Percentiles rank a stretch among this genome's conserved stretches.
These are phyloP conservation scores for Arctia plantaginis DNA, from an alignment of 2,888 invertebrate genomes.

Conservation along the genomic window DNA sequence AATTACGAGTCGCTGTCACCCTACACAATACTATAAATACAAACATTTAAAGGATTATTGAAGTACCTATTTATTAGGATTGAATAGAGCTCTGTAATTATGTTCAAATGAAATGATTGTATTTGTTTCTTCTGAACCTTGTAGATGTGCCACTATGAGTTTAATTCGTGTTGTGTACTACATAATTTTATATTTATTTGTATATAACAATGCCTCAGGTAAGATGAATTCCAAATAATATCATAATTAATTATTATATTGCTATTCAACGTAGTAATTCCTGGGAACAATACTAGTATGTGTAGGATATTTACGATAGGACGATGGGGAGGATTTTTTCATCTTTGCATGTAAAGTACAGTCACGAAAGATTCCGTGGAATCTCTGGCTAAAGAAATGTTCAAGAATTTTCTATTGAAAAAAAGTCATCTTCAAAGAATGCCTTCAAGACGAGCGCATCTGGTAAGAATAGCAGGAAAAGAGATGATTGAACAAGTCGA, in stretches of 20 bases:
- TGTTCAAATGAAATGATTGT: not conserved
- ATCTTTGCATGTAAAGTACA: no score
- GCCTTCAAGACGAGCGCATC: no score
- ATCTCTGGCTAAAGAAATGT: no score
- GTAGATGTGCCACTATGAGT: not conserved
- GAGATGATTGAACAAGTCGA: no score
- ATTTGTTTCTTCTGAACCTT: not conserved
- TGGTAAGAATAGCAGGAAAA: no score
- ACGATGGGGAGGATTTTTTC: no score
- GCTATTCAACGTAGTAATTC: no score
- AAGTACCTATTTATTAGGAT: not conserved
- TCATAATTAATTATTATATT: not conserved
- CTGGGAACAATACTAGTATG: no score
- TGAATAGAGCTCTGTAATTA: not conserved
- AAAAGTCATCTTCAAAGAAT: no score
- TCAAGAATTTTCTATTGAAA: no score
- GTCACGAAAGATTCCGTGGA: no score
- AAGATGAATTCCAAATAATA: not conserved
- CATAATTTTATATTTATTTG: not conserved
- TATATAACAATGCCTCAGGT: not conserved
- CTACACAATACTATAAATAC: not conserved
- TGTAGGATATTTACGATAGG: no score
- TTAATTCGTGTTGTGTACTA: not conserved
- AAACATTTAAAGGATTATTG: not conserved
- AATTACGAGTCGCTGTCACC: not conserved